Evolutionary conservation across 1,140 invertebrate species (phyloP), one percentile per base, ranked within the genome.

Genomic region (Globodera rostochiensis): DNA sequence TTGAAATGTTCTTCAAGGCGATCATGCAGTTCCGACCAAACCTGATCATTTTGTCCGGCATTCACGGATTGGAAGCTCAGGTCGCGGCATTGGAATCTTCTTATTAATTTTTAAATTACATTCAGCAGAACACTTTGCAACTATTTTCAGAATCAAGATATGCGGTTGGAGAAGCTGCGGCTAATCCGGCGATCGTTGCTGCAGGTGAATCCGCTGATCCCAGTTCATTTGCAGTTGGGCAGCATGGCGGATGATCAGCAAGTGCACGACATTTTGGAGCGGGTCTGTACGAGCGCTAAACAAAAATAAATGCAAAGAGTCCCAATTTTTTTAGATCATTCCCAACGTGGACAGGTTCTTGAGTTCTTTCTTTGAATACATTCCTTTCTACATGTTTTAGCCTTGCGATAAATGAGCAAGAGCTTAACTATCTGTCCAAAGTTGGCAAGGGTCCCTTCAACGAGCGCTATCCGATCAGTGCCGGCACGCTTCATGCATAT

Each of bases 331-430:
- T 80, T 84, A 91, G 91, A 88, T 91, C 64, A 78, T 91, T 80
- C 90, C 90, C 49, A 75, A 87, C 60, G 86, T 91, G 53, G 86
- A 90, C 21, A 91, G 64, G 13, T 71, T 6, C 50, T 13, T 53
- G 36, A 36, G 36, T 36, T 3, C 90, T 21, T 36, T 36, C 36
- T 36, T 3, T 36, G 36, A 36, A 36, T 36, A 36, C 36, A 36
- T 36, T 36, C 36, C 19, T 60, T 64, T 64, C 57, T 15, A 19
- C 19, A 1, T 64, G 15, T 15, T 64, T 64, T 15, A 64, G 57
- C 57, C 85, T 91, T 69, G 90, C 90, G 36, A 84, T 91, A 45
- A 91, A 91, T 86, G 91, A 91, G 83, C 91, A 91, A 79, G 91
- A 91, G 81, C 80, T 91, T 7, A 83, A 90, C 4, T 91, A 91